These are phyloP conservation scores for Meganola albula DNA, from an alignment of 2,888 invertebrate species.

Conservation along the genomic window DNA sequence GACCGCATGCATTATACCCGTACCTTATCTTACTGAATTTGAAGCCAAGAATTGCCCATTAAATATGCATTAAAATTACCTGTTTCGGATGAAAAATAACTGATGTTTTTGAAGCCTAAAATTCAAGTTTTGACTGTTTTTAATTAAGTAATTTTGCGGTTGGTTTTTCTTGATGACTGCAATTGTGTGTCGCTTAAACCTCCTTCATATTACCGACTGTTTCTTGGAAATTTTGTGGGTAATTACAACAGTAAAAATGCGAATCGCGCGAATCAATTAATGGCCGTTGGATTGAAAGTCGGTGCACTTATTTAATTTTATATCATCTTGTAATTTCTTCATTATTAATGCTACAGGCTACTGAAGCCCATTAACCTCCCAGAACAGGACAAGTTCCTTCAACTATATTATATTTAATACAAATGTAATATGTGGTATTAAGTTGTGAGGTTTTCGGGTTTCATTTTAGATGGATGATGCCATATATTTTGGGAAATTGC, in stretches of 20 bases:
- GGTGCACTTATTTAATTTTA: too few species aligned
- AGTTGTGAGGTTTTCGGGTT: too few species aligned
- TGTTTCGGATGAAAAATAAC: slow-evolving; percentile 67
- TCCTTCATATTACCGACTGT: slow-evolving; percentile 9
- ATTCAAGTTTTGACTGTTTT: slow-evolving; percentile 33
- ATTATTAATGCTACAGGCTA: too few species aligned
- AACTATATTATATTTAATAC: too few species aligned
- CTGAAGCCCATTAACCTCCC: too few species aligned
- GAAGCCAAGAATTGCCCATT: slow-evolving; percentile 77
- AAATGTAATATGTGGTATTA: too few species aligned
- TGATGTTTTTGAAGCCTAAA: slow-evolving; percentile 30
- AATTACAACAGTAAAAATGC: too few species aligned
- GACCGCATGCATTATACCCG: slow-evolving; percentile 75
- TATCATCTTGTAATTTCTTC: too few species aligned
- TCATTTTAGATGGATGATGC: too few species aligned
- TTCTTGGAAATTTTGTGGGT: slow-evolving; percentile 6
- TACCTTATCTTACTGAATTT: slow-evolving; percentile 76
- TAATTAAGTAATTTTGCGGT: slow-evolving; percentile 21
- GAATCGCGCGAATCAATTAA: too few species aligned
- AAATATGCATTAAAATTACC: slow-evolving; percentile 79
- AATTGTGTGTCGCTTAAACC: slow-evolving; percentile 4
- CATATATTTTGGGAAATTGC: too few species aligned
- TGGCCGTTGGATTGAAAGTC: neutral
- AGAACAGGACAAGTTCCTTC: too few species aligned
- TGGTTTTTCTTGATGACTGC: slow-evolving; percentile 11